A percentile compares a stretch with the other conserved stretches of the same genome.
These are phyloP conservation scores for Orientallactaga sibirica DNA, from an alignment of 2,797 vertebrate genomes.

Conservation along the genomic window DNA sequence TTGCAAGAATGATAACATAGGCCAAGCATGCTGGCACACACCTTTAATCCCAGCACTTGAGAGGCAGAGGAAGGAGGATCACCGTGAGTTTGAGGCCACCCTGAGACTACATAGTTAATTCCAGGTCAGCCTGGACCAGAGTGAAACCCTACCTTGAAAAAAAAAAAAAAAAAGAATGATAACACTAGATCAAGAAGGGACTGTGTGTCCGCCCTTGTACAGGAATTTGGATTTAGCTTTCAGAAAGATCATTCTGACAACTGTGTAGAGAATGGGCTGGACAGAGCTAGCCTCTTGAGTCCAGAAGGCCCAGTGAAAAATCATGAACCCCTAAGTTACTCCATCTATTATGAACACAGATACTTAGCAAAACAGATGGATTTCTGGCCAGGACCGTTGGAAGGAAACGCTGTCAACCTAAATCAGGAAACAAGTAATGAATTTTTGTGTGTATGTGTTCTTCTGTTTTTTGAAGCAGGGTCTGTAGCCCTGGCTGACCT, in stretches of 20 bases:
- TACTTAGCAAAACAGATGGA: slow-evolving; percentile 30
- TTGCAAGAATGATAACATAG: not conserved
- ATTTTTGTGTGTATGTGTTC: not conserved
- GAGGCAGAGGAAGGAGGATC: no score
- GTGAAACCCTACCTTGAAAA: no score
- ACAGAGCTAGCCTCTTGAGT: not conserved
- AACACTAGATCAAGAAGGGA: not conserved
- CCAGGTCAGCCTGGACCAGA: no score
- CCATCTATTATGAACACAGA: not conserved
- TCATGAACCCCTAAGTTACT: not conserved
- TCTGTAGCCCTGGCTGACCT: no score
- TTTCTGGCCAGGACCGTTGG: not conserved
- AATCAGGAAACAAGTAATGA: not conserved
- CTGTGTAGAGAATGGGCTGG: not conserved
- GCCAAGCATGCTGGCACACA: no score
- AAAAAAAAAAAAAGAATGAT: no score
- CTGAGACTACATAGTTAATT: no score
- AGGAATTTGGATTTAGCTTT: slow-evolving; percentile 37
- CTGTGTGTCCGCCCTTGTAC: not conserved
- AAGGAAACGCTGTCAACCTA: not conserved
- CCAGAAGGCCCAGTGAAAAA: not conserved
- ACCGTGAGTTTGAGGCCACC: no score
- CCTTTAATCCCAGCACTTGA: no score
- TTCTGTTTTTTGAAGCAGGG: no score
- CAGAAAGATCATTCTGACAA: slow-evolving; percentile 6